These are phyloP conservation scores for Eulithis testata DNA, from an alignment of 2,888 invertebrate species.

Conservation along the genomic window DNA sequence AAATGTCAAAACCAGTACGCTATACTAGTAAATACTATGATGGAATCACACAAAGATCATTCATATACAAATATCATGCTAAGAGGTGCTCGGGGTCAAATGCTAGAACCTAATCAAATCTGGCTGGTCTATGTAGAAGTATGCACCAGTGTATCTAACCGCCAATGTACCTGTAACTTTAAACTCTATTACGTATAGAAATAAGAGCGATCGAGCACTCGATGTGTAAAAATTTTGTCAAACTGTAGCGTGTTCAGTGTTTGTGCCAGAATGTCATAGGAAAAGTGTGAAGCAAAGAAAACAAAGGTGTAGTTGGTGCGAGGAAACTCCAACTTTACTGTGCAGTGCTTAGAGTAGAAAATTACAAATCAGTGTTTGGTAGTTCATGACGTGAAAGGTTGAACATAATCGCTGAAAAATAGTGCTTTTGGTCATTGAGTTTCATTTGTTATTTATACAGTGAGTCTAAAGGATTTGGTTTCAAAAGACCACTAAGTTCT, in stretches of 20 bases:
- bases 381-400: conserved; percentile 68
- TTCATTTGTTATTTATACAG: conserved; percentile 19
- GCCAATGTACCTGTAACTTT: conserved; percentile 58
- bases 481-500: conserved; percentile 35
- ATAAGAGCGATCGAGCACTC: conserved; percentile 42
- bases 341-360: conserved; percentile 81
- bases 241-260: conserved; percentile 61
- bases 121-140: conserved; percentile 84
- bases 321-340: conserved; percentile 77
- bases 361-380: conserved; percentile 60
- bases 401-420: conserved; percentile 32
- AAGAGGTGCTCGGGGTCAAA: conserved; percentile 64
- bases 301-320: conserved; percentile 72
- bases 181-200: conserved; percentile 45
- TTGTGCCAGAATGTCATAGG: conserved; percentile 68
- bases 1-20: conserved; percentile 21
- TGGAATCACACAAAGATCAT: conserved; percentile 58
- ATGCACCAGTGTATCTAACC: conserved; percentile 76
- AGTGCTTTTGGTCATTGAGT: conserved; percentile 15
- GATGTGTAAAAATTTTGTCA: conserved; percentile 56
- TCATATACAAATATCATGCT: conserved; percentile 60
- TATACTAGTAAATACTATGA: conserved; percentile 39
- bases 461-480: conserved; percentile 10
- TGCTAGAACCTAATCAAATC: conserved; percentile 60
- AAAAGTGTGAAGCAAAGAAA: conserved; percentile 67